Evolutionary conservation across 2,113 vertebrate genomes (phyloP).

Genomic region (Limnothrissa miodon): DNA sequence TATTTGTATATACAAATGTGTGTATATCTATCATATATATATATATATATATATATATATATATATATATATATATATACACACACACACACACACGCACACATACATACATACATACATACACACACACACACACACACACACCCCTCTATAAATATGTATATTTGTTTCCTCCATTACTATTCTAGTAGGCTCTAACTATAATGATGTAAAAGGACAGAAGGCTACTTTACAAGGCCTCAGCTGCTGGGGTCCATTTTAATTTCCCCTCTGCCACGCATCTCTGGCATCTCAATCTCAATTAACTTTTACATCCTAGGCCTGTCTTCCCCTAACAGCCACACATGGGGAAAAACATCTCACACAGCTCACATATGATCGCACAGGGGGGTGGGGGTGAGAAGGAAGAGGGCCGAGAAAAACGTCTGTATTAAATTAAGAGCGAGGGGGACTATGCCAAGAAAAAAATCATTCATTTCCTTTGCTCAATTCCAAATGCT

Average conservation of each 20-base stretch:
- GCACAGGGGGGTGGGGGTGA: neutral
- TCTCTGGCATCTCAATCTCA: neutral
- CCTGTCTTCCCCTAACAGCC: neutral
- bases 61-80: too few relatives aligned
- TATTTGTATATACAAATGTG: too few relatives aligned
- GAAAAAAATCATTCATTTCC: conserved; percentile 6
- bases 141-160: too few relatives aligned
- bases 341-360: neutral
- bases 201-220: neutral
- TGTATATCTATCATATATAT: too few relatives aligned
- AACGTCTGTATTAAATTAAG: conserved; percentile 14
- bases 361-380: neutral
- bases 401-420: neutral
- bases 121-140: too few relatives aligned
- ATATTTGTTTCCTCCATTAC: too few relatives aligned
- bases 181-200: neutral
- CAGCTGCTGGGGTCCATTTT: neutral
- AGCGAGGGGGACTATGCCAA: neutral
- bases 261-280: neutral
- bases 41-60: too few relatives aligned
- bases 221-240: neutral
- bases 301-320: neutral
- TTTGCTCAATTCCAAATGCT: neutral
- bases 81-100: too few relatives aligned
- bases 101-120: too few relatives aligned